Evolutionary conservation across 2,888 invertebrate genomes (phyloP).

Genomic region (Heteromurus nitidus): DNA sequence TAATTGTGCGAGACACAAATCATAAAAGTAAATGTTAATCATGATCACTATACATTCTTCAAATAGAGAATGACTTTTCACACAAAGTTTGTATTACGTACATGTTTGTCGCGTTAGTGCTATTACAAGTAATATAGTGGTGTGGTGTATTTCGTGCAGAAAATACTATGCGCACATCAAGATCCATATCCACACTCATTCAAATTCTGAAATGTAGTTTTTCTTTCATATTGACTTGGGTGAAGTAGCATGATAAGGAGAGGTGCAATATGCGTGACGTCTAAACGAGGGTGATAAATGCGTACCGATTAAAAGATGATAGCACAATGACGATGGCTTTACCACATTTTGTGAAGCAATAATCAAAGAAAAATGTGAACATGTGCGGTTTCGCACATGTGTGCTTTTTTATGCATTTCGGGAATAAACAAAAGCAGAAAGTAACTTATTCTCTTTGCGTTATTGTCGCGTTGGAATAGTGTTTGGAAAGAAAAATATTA

Average conservation of each 20-base stretch:
- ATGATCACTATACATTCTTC: slow-evolving; percentile 10
- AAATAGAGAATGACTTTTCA: slow-evolving; percentile 1
- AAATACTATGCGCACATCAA: too few species aligned
- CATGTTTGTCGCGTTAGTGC: neutral
- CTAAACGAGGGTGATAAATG: slow-evolving; percentile 25
- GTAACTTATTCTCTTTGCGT: neutral
- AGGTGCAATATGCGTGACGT: slow-evolving; percentile 17
- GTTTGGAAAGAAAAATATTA: neutral
- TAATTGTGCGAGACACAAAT: slow-evolving; percentile 15
- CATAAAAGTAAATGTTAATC: slow-evolving; percentile 28
- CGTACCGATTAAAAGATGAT: slow-evolving; percentile 18
- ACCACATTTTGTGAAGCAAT: slow-evolving; percentile 24
- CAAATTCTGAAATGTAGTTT: slow-evolving; percentile 11
- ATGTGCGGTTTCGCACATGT: neutral
- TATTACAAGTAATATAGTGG: too few species aligned
- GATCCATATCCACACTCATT: slow-evolving; percentile 8
- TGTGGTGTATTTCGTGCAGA: too few species aligned
- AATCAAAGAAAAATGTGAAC: slow-evolving; percentile 5
- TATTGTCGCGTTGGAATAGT: neutral
- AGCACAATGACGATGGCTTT: slow-evolving; percentile 19
- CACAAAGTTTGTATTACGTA: slow-evolving; percentile 3
- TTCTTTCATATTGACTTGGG: neutral
- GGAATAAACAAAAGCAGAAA: slow-evolving; percentile 20
- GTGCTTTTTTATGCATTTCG: too few species aligned
- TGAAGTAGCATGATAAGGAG: neutral